These are phyloP conservation scores for Meteorus colon DNA, from an alignment of 2,888 invertebrate species.

Conservation along the genomic window DNA sequence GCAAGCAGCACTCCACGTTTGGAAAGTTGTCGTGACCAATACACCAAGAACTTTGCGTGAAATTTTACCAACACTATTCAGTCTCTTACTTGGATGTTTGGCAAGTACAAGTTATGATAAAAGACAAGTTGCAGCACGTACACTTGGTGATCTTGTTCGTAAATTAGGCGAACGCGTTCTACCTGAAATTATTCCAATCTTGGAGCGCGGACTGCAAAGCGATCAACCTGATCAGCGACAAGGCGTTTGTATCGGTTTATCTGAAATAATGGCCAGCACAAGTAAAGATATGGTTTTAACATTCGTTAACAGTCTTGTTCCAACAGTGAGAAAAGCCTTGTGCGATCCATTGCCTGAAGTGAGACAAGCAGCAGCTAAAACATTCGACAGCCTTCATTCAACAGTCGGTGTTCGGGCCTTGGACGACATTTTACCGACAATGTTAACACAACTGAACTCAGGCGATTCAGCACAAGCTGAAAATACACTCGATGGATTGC, in stretches of 20 bases:
- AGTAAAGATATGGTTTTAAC: constrained; percentile 95
- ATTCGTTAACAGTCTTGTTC: constrained; percentile 90
- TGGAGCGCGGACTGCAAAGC: constrained; percentile 94
- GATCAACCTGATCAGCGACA: constrained; percentile 95
- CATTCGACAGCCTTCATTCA: constrained; percentile 96
- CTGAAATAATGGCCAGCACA: constrained; percentile 98
- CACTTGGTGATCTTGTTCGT: constrained; percentile 95
- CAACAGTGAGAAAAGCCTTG: constrained; percentile 95
- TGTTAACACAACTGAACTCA: constrained; percentile 88
- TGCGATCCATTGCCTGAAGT: constrained; percentile 96
- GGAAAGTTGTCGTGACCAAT: constrained; percentile 99
- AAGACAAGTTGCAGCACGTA: constrained; percentile 95
- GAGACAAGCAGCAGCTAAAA: constrained; percentile 94
- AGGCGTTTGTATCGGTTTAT: constrained; percentile 98
- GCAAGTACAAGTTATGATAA: constrained; percentile 98
- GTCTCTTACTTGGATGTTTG: constrained; percentile 92
- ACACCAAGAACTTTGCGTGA: constrained; percentile 97
- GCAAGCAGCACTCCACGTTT: constrained; percentile 98
- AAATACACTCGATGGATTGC: constrained; percentile 94
- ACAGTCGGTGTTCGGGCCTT: constrained; percentile 95
- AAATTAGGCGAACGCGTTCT: constrained; percentile 98
- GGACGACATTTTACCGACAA: constrained; percentile 95
- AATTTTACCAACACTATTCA: constrained; percentile 95
- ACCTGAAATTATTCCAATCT: constrained; percentile 98
- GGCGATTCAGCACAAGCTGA: constrained; percentile 88